These are phyloP conservation scores for Volucella inanis DNA, from an alignment of 2,888 invertebrate species.

Conservation along the genomic window DNA sequence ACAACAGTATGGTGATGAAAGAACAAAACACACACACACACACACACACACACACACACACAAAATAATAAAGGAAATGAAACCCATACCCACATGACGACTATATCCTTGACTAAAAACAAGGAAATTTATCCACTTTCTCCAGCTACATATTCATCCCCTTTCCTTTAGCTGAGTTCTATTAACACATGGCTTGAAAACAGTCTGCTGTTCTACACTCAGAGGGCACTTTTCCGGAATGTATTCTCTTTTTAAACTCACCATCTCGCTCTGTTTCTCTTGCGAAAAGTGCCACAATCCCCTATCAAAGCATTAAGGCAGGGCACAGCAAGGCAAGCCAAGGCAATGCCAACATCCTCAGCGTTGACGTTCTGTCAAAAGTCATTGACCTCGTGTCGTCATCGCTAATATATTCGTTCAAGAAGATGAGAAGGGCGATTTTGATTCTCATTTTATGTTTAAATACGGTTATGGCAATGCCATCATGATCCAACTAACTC, in stretches of 20 bases:
- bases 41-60: not conserved
- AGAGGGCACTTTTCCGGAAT: constrained; percentile 36
- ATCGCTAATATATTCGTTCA: constrained; percentile 36
- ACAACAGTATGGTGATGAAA: not conserved
- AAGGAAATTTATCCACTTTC: constrained; percentile 59
- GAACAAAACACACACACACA: not conserved
- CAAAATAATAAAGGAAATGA: not conserved
- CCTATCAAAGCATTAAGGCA: not conserved
- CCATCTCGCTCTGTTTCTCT: constrained; percentile 65
- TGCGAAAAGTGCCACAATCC: constrained; percentile 7
- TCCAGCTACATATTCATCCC: constrained; percentile 47
- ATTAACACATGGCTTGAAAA: not conserved
- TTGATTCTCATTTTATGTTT: constrained; percentile 44
- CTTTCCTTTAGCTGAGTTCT: not conserved
- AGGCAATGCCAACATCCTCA: not conserved
- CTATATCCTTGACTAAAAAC: constrained; percentile 64
- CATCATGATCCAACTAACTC: not conserved
- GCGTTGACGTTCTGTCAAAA: constrained; percentile 42
- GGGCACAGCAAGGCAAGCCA: too few species aligned
- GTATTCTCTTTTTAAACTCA: constrained; percentile 31
- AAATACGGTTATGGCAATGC: constrained; percentile 30
- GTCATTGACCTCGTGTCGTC: constrained; percentile 65
- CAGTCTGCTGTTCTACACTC: constrained; percentile 6
- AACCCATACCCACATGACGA: constrained; percentile 7
- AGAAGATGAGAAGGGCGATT: constrained; percentile 49